Evolutionary conservation across 2,797 vertebrate genomes (phyloP).

Genomic region (Syndactyla subalaris): DNA sequence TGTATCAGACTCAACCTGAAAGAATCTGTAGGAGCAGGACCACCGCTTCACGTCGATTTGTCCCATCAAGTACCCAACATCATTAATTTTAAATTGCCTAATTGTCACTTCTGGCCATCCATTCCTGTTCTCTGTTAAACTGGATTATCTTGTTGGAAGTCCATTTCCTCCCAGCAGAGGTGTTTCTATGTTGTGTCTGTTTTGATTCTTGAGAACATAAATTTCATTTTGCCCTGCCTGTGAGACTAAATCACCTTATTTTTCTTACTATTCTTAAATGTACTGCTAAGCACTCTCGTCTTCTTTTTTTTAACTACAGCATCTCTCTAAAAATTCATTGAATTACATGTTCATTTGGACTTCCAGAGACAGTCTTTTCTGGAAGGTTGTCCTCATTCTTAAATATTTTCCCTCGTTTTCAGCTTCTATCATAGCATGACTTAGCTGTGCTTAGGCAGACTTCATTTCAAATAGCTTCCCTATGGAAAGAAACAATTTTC

Average conservation of each 20-base stretch:
- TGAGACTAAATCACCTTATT: background rate
- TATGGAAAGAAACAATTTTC: background rate
- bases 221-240: background rate
- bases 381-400: background rate
- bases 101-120: background rate
- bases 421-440: background rate
- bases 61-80: background rate
- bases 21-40: background rate
- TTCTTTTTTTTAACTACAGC: background rate
- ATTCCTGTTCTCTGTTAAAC: background rate
- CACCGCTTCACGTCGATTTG: background rate
- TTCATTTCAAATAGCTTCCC: background rate
- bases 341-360: background rate
- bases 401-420: background rate
- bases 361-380: background rate
- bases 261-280: background rate
- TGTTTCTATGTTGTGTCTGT: background rate
- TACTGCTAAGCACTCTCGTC: background rate
- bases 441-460: background rate
- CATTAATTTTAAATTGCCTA: background rate
- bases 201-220: background rate
- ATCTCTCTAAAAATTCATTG: background rate
- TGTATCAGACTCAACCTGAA: background rate
- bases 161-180: background rate
- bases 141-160: background rate